These are phyloP conservation scores for Epicauta chinensis DNA, from an alignment of 1,140 invertebrate genomes.

Conservation along the genomic window DNA sequence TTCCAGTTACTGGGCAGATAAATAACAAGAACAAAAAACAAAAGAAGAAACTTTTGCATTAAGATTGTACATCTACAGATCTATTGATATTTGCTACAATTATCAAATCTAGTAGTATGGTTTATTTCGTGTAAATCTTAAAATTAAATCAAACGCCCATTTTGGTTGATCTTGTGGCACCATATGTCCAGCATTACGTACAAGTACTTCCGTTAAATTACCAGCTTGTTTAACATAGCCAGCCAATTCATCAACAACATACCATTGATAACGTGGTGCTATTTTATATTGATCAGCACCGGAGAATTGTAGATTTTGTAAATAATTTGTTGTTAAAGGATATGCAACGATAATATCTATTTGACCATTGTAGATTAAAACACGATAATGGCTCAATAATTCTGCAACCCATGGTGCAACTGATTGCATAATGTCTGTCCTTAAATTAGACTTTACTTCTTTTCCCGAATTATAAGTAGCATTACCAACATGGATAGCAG, in stretches of 20 bases:
- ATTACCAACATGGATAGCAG: conserved; percentile 48
- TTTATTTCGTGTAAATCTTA: conserved; percentile 60
- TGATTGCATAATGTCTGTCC: conserved; percentile 76
- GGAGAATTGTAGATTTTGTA: conserved; percentile 59
- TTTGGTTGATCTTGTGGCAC: conserved; percentile 71
- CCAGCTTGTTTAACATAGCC: conserved; percentile 65
- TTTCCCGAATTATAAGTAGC: conserved; percentile 45
- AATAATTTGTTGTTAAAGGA: conserved; percentile 65
- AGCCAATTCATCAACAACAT: conserved; percentile 58
- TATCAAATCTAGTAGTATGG: conserved; percentile 40
- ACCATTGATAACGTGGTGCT: conserved; percentile 58
- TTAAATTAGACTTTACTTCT: conserved; percentile 61
- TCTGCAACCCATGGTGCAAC: conserved; percentile 68
- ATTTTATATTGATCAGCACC: conserved; percentile 55
- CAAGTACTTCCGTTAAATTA: conserved; percentile 69
- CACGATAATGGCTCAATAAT: conserved; percentile 59
- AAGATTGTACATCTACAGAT: no score
- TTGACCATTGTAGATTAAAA: conserved; percentile 75
- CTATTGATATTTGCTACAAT: no score
- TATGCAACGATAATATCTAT: conserved; percentile 81
- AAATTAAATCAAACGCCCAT: conserved; percentile 69
- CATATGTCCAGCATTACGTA: conserved; percentile 76
- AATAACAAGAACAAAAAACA: no score
- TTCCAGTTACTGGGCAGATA: no score
- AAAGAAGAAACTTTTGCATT: no score